A percentile compares a stretch with the other conserved stretches of the same genome.
These are phyloP conservation scores for Chromis chromis DNA, from an alignment of 2,797 vertebrate species.

Conservation along the genomic window DNA sequence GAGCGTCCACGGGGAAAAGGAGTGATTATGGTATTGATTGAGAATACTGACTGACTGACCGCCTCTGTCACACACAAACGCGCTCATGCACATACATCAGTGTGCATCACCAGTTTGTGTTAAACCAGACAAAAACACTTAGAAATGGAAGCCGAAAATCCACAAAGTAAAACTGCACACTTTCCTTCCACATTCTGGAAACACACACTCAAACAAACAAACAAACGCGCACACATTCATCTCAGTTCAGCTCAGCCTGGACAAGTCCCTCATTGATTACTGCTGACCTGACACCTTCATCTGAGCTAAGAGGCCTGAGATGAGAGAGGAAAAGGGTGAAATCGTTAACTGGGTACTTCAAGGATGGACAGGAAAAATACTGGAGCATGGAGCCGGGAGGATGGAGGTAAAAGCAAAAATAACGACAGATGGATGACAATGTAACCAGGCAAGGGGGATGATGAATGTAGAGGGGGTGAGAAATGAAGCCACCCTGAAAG, in stretches of 20 bases:
- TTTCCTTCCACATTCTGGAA: not conserved
- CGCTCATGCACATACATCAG: not conserved
- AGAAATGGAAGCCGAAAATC: not conserved
- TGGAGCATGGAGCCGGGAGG: slow-evolving; percentile 8
- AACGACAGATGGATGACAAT: slow-evolving; percentile 46
- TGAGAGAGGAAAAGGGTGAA: slow-evolving; percentile 43
- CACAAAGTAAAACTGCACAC: not conserved
- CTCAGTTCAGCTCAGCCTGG: slow-evolving; percentile 43
- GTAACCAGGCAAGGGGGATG: not conserved
- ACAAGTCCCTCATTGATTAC: slow-evolving; percentile 68
- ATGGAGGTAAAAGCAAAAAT: slow-evolving; percentile 29
- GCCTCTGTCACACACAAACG: slow-evolving; percentile 8
- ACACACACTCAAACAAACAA: not conserved
- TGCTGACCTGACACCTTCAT: slow-evolving; percentile 64
- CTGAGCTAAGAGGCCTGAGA: slow-evolving; percentile 48
- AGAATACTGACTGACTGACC: slow-evolving; percentile 53
- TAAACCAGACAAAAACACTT: not conserved
- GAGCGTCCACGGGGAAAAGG: slow-evolving; percentile 46
- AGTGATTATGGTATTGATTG: slow-evolving; percentile 75
- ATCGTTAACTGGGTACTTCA: slow-evolving; percentile 22
- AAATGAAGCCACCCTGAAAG: slow-evolving; percentile 43
- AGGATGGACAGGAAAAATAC: slow-evolving; percentile 8
- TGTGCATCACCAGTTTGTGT: slow-evolving; percentile 1
- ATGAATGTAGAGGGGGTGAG: slow-evolving; percentile 44
- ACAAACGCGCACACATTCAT: slow-evolving; percentile 3